phyloP scores from a whole-genome alignment of 2,113 vertebrate genomes.

The Heloderma charlesbogerti region DNA sequence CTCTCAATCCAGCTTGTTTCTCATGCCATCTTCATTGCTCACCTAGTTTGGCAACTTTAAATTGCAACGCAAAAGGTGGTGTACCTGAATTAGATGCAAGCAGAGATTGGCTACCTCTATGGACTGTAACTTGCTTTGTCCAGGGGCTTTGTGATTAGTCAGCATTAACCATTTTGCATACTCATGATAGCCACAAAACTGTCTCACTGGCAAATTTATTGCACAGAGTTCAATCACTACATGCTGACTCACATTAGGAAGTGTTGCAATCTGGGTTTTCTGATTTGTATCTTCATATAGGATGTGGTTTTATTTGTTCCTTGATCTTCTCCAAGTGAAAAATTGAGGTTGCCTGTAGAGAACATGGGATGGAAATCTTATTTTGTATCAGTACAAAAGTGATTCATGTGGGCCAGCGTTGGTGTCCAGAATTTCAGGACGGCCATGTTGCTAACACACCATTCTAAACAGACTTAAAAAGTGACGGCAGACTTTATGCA shows the following conservation, averaged over 20 bases:
- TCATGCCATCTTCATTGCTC: background rate
- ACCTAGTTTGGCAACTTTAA: background rate
- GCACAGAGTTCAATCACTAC: background rate
- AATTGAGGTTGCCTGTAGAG: background rate
- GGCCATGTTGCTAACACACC: background rate
- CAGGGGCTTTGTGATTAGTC: background rate
- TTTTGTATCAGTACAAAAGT: background rate
- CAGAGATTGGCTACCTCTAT: background rate
- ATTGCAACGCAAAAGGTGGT: background rate
- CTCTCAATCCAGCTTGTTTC: rapidly evolving
- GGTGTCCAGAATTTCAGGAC: background rate
- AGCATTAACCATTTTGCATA: background rate
- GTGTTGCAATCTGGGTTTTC: background rate
- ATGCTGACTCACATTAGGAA: background rate
- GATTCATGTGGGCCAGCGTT: background rate
- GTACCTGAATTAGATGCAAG: rapidly evolving
- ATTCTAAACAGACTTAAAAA: background rate
- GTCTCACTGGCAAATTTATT: background rate
- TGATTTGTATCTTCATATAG: background rate
- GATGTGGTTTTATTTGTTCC: background rate
- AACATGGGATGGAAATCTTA: background rate
- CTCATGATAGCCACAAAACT: background rate
- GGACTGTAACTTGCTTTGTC: conserved; percentile 1
- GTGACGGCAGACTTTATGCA: background rate
- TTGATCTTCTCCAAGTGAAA: rapidly evolving